Evolutionary conservation across 2,113 vertebrate species (phyloP), one percentile per base, ranked within the genome.

Genomic region (Platysteira castanea): DNA sequence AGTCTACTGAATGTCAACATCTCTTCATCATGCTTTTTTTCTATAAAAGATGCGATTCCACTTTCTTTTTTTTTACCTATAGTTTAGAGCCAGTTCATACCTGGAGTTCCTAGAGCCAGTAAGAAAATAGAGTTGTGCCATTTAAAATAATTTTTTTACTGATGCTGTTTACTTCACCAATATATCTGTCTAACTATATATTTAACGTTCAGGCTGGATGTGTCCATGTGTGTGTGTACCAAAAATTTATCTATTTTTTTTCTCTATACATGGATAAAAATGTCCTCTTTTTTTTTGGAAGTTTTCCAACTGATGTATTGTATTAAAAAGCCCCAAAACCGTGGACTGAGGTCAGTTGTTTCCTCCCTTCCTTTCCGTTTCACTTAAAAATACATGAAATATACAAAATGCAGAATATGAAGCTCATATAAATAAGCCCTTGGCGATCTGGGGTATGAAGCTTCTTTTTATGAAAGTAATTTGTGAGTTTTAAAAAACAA

Each of bases 251-350:
- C 2, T 41, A 3, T 15, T 74, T 65, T 76, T 53, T 37, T 4
- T 44, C 9, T 80, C 41, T 71, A 22, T 71, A 22, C 4, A 4
- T 22, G 17, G 6, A 50, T 8, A 74, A 83, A 68, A 86, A 70
- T 35, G 1, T 21, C 30, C 18, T 42, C 5, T 1, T 7, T 7
- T 31, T 68, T 84, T 42, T 90, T 73, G 18, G 6, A 81, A 35
- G 4, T 47, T 54, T 93, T 76, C 20, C 33, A 68, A 12, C 6
- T 59, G 33, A 63, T 14, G 3, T 20, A 64, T 7, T 41, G 2
- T 33, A 16, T 13, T 3, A 35, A 57, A 70, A 59, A 53, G 8
- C 1, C 0, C 3, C 11, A 4, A 52, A 61, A 33, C 6, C 15
- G 13, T 22, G 50, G 39, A 18, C 17, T 53, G 33, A 75, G 0